Percentiles rank a stretch among this genome's conserved stretches.
Evolutionary conservation across 2,113 vertebrate genomes (phyloP).

Genomic region (Murina feae): DNA sequence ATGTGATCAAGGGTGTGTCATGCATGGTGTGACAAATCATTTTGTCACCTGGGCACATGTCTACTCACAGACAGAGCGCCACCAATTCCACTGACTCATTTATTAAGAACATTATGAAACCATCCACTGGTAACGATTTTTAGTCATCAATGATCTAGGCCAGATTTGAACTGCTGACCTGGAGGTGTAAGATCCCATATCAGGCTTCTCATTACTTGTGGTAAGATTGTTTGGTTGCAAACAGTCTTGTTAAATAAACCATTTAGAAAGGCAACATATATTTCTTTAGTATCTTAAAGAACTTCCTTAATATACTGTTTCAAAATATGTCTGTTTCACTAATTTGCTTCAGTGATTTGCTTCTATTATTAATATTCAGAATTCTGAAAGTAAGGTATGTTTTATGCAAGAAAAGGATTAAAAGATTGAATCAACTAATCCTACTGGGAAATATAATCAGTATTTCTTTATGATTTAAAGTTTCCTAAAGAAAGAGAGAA

Average conservation of each 20-base stretch:
- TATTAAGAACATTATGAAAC: constrained; percentile 38
- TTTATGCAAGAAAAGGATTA: constrained; percentile 50
- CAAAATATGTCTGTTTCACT: not conserved
- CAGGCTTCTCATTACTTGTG: not conserved
- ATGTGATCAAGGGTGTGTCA: constrained; percentile 8
- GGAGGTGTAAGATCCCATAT: constrained; percentile 39
- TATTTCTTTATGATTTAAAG: constrained; percentile 49
- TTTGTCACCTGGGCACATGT: constrained; percentile 32
- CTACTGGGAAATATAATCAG: constrained; percentile 29
- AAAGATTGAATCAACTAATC: not conserved
- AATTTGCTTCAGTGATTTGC: constrained; percentile 41
- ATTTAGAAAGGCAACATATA: not conserved
- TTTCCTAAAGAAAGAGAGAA: constrained; percentile 26
- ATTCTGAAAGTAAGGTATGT: constrained; percentile 13
- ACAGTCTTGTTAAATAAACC: constrained; percentile 8
- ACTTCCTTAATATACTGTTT: not conserved
- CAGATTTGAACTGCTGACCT: constrained; percentile 65
- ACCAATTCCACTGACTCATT: not conserved
- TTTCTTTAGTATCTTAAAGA: not conserved
- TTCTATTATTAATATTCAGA: not conserved
- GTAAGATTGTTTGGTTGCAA: not conserved
- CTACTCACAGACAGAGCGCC: not conserved
- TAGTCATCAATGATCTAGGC: not conserved
- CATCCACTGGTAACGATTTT: constrained; percentile 27
- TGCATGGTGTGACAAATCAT: constrained; percentile 6